Base-by-base conservation (phyloP, 2,888 invertebrate genomes). In the Laothoe populi region DNA sequence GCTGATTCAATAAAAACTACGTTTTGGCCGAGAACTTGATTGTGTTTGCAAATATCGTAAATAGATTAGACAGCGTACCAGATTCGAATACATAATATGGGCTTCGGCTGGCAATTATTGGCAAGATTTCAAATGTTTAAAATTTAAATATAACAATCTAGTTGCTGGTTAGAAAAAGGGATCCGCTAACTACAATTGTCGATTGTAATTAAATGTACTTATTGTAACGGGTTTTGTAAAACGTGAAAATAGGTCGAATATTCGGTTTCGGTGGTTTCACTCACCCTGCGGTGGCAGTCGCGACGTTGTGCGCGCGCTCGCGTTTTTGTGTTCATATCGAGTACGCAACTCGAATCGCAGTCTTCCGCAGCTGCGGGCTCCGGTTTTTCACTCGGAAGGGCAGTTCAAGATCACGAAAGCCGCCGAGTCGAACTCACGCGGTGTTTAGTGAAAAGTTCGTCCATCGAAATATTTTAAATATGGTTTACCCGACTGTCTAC, bases 371-470 rank as follows among this genome's bases (percentile, higher is more conserved):
- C 80, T 84, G 86, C 82, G 84, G 83, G 80, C 83, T 84, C 81
- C 82, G 81, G 78, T 81, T 88, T 90, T 86, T 84, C 83, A 82
- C 82, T 78, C 79, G 84, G 85, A 93, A 93, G 93, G 93, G 90
- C 93, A 91, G 88, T 89, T 93, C 92, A 93, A 93, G 93, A 90
- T 90, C 93, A 92, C 86, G 81, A 82, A 82, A 83, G 84, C 83
- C 83, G 82, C 79, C 77, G 75, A 80, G 76, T 70, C 82, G 82
- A 83, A 81, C 81, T 76, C 77, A 74, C 80, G 75, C 76, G 68
- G 75, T 73, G 77, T 82, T 80, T 74, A 76, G 80, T 79, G 77
- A 78, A 71, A 84, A 77, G 79, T 76, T 71, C 61, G 73, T 85
- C 64, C 82, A 83, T 74, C 72, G 63, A 64, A 74, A 67, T 67